Percentiles rank a stretch among this genome's conserved stretches.
Conservation (phyloP, 2,797 vertebrate genomes). For the Galago senegalensis region DNA sequence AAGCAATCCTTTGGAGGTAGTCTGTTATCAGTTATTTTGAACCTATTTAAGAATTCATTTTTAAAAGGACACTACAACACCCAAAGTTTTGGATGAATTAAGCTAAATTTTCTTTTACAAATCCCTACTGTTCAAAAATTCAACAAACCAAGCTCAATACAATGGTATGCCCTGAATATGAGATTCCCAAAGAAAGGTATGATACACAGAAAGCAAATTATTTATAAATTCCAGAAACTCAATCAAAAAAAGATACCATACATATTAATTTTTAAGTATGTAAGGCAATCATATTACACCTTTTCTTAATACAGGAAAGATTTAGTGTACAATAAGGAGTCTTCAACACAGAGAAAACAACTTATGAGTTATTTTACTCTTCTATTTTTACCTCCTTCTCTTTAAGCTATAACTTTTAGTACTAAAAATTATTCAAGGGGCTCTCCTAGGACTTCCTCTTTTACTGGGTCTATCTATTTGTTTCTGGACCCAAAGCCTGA, state of each 20-base stretch:
- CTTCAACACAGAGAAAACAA: slow-evolving; percentile 53
- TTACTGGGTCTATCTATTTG: not conserved
- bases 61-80: slow-evolving; percentile 27
- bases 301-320: slow-evolving; percentile 15
- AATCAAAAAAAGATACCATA: slow-evolving; percentile 15
- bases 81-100: slow-evolving; percentile 51
- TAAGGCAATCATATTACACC: slow-evolving; percentile 46
- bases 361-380: slow-evolving; percentile 22
- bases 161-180: slow-evolving; percentile 7
- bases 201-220: slow-evolving; percentile 62
- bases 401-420: slow-evolving; percentile 38
- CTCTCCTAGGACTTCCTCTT: slow-evolving; percentile 17
- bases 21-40: slow-evolving; percentile 41
- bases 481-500: slow-evolving; percentile 30
- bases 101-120: slow-evolving; percentile 47
- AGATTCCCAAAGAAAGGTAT: slow-evolving; percentile 18
- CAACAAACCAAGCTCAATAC: slow-evolving; percentile 50
- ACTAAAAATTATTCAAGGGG: slow-evolving; percentile 50
- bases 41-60: slow-evolving; percentile 40
- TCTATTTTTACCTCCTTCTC: slow-evolving; percentile 10
- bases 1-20: not conserved
- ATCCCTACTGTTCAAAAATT: slow-evolving; percentile 46
- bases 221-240: slow-evolving; percentile 26
- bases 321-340: slow-evolving; percentile 33
- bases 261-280: slow-evolving; percentile 16